These are phyloP conservation scores for Dipodomys merriami DNA, from an alignment of 2,113 vertebrate genomes.

Conservation along the genomic window DNA sequence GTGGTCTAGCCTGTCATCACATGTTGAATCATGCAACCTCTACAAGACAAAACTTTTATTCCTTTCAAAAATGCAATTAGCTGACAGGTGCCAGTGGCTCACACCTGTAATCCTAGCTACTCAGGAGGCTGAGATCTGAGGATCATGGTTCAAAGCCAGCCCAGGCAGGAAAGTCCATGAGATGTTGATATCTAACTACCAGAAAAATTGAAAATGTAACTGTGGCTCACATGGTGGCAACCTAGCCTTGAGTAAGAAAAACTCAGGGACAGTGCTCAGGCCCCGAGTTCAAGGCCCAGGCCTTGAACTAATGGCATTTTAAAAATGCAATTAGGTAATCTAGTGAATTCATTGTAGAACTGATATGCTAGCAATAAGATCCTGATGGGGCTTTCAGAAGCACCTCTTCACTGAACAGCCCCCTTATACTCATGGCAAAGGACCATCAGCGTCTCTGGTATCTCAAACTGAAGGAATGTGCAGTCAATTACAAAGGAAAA, in stretches of 20 bases:
- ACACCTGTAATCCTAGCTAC: no score
- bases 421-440: not conserved
- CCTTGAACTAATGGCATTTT: no score
- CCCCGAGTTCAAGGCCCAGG: no score
- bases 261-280: no score
- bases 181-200: no score
- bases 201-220: no score
- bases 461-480: not conserved
- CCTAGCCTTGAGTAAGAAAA: no score
- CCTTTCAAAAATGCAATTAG: conserved; percentile 41
- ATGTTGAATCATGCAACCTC: conserved; percentile 27
- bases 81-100: not conserved
- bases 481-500: not conserved
- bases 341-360: conserved; percentile 14
- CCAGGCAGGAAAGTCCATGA: no score
- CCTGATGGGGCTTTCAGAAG: conserved; percentile 12
- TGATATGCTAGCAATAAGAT: conserved; percentile 4
- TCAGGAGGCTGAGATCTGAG: no score
- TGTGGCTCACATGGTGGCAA: no score
- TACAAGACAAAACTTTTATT: conserved; percentile 22
- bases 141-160: no score
- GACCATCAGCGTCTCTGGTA: not conserved
- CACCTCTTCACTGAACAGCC: not conserved
- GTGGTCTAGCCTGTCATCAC: not conserved
- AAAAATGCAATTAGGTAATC: not conserved